A percentile compares a stretch with the other conserved stretches of the same genome.
Evolutionary conservation across 1,140 invertebrate species (phyloP).

Genomic region (Gyrodactylus salaris): DNA sequence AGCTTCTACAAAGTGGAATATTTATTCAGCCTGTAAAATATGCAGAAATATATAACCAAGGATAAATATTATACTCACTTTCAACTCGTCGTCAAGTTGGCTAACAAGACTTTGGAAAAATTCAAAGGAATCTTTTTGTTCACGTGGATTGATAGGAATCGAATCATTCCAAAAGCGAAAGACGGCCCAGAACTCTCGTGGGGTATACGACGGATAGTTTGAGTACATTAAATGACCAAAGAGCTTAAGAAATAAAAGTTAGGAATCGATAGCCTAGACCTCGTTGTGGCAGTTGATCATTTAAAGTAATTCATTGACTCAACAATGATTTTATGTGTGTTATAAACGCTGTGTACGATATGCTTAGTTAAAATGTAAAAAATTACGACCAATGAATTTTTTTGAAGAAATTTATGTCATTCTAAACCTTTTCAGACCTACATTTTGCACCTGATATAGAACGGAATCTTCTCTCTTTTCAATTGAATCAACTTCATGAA

Average conservation of each 20-base stretch:
- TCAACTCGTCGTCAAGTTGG: slow-evolving; percentile 17
- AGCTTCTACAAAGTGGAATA: background rate
- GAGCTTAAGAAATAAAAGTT: too few species aligned
- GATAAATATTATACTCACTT: slow-evolving; percentile 11
- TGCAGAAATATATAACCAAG: slow-evolving; percentile 11
- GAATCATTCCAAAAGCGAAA: background rate
- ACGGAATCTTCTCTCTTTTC: slow-evolving; percentile 14
- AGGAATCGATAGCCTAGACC: too few species aligned
- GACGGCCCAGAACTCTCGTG: slow-evolving; percentile 11
- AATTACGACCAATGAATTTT: too few species aligned
- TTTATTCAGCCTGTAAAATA: slow-evolving; percentile 12
- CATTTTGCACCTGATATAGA: background rate
- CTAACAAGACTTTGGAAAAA: slow-evolving; percentile 17
- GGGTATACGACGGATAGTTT: background rate
- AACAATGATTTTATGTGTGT: too few species aligned
- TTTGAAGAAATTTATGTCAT: too few species aligned
- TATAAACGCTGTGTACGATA: too few species aligned
- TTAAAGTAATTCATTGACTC: too few species aligned
- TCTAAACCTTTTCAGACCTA: background rate
- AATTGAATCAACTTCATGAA: slow-evolving; percentile 12
- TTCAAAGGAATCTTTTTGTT: slow-evolving; percentile 19
- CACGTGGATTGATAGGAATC: slow-evolving; percentile 13
- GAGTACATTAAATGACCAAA: background rate
- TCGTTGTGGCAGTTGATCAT: too few species aligned
- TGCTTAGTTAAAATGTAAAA: too few species aligned